Evolutionary conservation across 2,888 invertebrate species (phyloP), one percentile per base, ranked within the genome.

Genomic region (Ypsolopha sequella): DNA sequence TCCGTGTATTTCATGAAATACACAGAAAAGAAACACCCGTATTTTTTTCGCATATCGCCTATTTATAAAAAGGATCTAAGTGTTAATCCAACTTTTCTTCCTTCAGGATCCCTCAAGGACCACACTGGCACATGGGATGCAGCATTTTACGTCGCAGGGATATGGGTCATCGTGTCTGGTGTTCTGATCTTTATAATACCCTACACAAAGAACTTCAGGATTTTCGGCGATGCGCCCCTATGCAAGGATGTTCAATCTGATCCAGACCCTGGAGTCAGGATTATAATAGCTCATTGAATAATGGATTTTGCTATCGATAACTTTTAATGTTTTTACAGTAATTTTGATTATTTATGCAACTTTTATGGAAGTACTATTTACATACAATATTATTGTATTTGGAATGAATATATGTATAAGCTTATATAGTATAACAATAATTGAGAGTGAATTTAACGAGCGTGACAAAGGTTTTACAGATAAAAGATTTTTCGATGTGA

Each of bases 131-230:
- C 86, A 38, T 96, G 95, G 92, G 92, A 94, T 59, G 88, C 92
- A 55, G 91, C 95, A 0, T 96, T 95, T 76, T 92, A 92, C 71
- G 89, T 93, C 58, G 92, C 95, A 38, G 95, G 95, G 11, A 79
- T 92, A 46, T 95, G 94, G 90, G 94, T 96, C 51, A 88, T 93
- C 13, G 74, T 95, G 14, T 92, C 95, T 35, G 96, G 96, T 36
- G 59, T 92, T 0, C 73, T 93, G 0, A 89, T 93, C 9, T 89
- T 87, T 0, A 76, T 91, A 2, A 91, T 92, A 58, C 91, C 92
- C 0, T 89, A 80, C 62, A 91, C 92, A 6, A 89, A 87, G 62
- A 92, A 92, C 66, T 88, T 90, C 60, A 88, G 89, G 47, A 88
- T 92, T n/a, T 75, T 81, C 51, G 85, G 85, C 7, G 65, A 69